Evolutionary conservation across 2,113 vertebrate species (phyloP).

Genomic region (Cyphomyrus discorhynchus): DNA sequence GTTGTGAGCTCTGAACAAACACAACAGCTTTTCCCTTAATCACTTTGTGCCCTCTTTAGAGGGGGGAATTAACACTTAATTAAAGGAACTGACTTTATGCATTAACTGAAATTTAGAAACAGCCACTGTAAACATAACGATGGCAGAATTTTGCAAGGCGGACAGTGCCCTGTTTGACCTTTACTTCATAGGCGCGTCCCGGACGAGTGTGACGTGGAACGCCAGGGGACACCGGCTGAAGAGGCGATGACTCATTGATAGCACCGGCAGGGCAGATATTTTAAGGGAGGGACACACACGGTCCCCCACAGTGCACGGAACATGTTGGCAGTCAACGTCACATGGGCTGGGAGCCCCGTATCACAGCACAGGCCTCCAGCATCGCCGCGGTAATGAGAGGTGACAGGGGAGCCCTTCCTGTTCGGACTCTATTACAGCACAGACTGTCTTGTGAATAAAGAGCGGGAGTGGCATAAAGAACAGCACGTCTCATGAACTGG

Average conservation of each 20-base stretch:
- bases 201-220: not conserved
- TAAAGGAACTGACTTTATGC: constrained; percentile 28
- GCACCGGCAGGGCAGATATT: not conserved
- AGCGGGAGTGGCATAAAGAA: not conserved
- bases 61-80: constrained; percentile 32
- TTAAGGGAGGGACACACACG: not conserved
- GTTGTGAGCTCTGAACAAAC: not conserved
- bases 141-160: not conserved
- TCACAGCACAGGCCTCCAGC: not conserved
- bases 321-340: not conserved
- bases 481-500: not conserved
- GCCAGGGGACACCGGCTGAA: not conserved
- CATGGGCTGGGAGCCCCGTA: not conserved
- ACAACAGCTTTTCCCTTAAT: constrained; percentile 23
- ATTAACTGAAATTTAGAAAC: constrained; percentile 23
- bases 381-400: not conserved
- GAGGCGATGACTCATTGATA: not conserved
- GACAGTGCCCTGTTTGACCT: not conserved
- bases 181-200: constrained; percentile 13
- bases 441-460: not conserved
- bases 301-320: not conserved
- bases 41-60: constrained; percentile 22
- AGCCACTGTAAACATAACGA: not conserved
- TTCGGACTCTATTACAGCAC: constrained; percentile 11
- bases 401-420: not conserved